These are phyloP conservation scores for Onychostoma macrolepis DNA, from an alignment of 2,113 vertebrate genomes.

Conservation along the genomic window DNA sequence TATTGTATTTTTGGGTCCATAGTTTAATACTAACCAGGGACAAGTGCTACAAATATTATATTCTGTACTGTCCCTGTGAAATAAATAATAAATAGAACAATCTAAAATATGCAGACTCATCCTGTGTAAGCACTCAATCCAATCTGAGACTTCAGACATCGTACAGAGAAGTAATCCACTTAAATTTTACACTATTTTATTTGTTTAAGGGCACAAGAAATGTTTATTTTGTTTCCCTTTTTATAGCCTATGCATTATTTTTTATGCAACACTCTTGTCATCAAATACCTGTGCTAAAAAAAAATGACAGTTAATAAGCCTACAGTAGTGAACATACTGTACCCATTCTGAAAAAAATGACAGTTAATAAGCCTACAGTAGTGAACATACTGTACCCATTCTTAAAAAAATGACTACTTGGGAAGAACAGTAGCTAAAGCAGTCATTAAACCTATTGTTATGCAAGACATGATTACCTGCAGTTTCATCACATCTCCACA, in stretches of 20 bases:
- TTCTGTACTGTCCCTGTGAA: background rate
- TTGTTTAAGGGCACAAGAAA: background rate
- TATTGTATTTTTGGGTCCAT: background rate
- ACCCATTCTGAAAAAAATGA: background rate
- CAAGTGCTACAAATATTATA: background rate
- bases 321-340: background rate
- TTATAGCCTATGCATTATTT: too few relatives aligned
- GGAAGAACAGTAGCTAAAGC: background rate
- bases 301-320: background rate
- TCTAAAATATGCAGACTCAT: background rate
- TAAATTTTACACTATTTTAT: background rate
- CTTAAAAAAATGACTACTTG: background rate
- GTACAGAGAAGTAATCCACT: background rate
- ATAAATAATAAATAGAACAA: background rate
- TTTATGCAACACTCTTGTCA: background rate
- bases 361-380: background rate
- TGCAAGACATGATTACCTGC: conserved; percentile 76
- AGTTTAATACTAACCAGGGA: background rate
- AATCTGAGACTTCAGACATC: background rate
- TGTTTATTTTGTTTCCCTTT: background rate
- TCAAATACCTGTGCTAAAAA: background rate
- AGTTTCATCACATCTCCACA: conserved; percentile 98
- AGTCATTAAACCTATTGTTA: background rate
- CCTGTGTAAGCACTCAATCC: background rate
- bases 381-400: background rate